Evolutionary conservation across 2,113 vertebrate genomes (phyloP).

Genomic region (Burhinus bistriatus): DNA sequence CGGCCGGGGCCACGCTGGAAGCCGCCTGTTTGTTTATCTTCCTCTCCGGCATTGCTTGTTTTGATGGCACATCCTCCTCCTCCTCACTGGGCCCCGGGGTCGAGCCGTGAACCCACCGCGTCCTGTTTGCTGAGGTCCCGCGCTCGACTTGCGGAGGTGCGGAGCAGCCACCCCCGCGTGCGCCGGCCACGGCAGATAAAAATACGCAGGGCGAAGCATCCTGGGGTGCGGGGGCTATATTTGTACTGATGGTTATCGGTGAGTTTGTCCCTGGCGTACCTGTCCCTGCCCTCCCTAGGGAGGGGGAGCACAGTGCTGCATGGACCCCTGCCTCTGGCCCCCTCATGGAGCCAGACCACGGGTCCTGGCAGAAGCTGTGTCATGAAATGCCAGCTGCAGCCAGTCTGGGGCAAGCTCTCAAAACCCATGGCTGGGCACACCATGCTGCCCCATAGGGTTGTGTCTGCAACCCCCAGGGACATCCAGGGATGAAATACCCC

Average conservation of each 20-base stretch:
- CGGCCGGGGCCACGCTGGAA: constrained; percentile 39
- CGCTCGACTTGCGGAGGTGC: neutral
- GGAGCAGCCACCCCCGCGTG: neutral
- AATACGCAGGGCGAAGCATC: constrained; percentile 58
- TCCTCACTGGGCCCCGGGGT: constrained; percentile 48
- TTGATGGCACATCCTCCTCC: constrained; percentile 81
- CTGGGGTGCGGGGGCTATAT: neutral
- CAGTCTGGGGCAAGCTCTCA: neutral
- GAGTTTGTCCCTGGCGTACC: neutral
- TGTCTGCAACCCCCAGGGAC: neutral
- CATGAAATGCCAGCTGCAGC: rapidly evolving
- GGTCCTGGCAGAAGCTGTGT: neutral
- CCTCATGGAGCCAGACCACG: rapidly evolving
- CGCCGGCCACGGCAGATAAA: neutral
- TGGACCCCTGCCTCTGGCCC: neutral
- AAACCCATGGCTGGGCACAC: neutral
- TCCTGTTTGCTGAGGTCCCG: constrained; percentile 77
- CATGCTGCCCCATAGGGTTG: neutral
- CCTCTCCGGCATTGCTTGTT: constrained; percentile 76
- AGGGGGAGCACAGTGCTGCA: rapidly evolving
- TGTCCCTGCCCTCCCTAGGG: neutral
- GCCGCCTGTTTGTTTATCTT: constrained; percentile 78
- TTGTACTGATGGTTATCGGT: constrained; percentile 4
- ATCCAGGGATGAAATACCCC: neutral
- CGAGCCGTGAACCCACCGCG: constrained; percentile 72